These are phyloP conservation scores for Drosophila siamana DNA, from an alignment of 2,888 invertebrate species.

Conservation along the genomic window DNA sequence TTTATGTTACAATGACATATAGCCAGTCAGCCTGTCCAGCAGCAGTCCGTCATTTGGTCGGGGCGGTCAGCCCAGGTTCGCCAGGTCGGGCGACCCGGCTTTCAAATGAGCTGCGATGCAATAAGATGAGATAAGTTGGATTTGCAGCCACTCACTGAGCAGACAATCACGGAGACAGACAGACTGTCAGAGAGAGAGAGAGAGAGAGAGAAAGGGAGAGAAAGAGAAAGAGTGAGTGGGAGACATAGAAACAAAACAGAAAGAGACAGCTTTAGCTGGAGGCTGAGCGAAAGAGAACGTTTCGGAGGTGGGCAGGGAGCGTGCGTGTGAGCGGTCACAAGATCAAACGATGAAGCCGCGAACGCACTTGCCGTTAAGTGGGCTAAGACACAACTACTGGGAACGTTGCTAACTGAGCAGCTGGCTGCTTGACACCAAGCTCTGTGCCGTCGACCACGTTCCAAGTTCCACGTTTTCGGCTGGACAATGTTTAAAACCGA, in stretches of 20 bases:
- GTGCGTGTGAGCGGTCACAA: constrained; percentile 54
- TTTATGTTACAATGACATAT: constrained; percentile 84
- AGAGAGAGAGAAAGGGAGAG: too few species aligned
- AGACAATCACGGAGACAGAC: neutral
- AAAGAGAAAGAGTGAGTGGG: too few species aligned
- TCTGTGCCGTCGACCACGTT: too few species aligned
- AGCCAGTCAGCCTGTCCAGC: constrained; percentile 63
- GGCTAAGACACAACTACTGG: constrained; percentile 27
- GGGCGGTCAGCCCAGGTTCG: constrained; percentile 26
- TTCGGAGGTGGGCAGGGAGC: constrained; percentile 3
- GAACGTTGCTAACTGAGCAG: constrained; percentile 22
- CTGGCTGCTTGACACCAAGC: constrained; percentile 33
- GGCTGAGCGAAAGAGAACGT: neutral
- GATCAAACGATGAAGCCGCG: constrained; percentile 71
- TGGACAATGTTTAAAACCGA: constrained; percentile 45
- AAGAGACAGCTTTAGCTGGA: neutral
- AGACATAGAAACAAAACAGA: too few species aligned
- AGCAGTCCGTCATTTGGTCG: constrained; percentile 9
- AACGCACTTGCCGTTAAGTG: constrained; percentile 67
- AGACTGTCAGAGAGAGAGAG: neutral
- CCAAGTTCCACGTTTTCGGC: constrained; percentile 39
- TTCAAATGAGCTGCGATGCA: constrained; percentile 71
- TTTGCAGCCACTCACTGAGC: constrained; percentile 6
- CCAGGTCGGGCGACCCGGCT: constrained; percentile 62
- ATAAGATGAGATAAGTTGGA: constrained; percentile 36